Evolutionary conservation across 2,797 vertebrate genomes (phyloP), one percentile per base, ranked within the genome.

Genomic region (Brachymystax lenok): DNA sequence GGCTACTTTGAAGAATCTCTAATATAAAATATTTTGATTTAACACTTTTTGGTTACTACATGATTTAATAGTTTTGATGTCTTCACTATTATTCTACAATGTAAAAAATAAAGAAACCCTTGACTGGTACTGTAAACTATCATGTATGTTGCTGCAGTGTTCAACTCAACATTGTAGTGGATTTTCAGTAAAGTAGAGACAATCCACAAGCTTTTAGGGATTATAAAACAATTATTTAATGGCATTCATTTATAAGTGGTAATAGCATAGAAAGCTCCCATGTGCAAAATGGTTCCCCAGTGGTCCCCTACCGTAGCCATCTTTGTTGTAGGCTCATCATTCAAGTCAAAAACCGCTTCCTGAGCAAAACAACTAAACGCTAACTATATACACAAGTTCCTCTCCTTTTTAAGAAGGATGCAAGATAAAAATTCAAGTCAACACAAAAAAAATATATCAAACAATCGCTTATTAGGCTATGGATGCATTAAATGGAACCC

Each of bases 301-400:
- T 56, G 21, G 7, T 59, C 13, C 33, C 56, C 17, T 52, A 35
- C 35, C 13, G 19, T 59, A 40, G n/a, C 56, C 56, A 61, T 61
- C n/a, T 61, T 4, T 51, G 67, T 17, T 59, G 69, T 74, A 69
- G 69, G 51, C 61, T 76, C n/a, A 3, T 28, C 21, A 54, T 69
- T 67, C 12, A 40, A 59, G 30, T 67, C 56, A 40, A 63, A 46
- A 28, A 69, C 40, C 10, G 10, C 27, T 54, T 33, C 70, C 52
- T 73, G 70, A 80, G 70, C 54, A 40, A 73, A 69, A 69, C 33
- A 28, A 71, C 27, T 68, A 61, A 54, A 54, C 30, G 14, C 35
- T 67, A 24, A 56, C 24, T 59, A 63, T 51, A 73, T 14, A 50
- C 52, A 78, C 28, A 14, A 71, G 24, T 16, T 33, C 14, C 59